These are phyloP conservation scores for Drosophila recens DNA, from an alignment of 2,888 invertebrate genomes.

Conservation along the genomic window DNA sequence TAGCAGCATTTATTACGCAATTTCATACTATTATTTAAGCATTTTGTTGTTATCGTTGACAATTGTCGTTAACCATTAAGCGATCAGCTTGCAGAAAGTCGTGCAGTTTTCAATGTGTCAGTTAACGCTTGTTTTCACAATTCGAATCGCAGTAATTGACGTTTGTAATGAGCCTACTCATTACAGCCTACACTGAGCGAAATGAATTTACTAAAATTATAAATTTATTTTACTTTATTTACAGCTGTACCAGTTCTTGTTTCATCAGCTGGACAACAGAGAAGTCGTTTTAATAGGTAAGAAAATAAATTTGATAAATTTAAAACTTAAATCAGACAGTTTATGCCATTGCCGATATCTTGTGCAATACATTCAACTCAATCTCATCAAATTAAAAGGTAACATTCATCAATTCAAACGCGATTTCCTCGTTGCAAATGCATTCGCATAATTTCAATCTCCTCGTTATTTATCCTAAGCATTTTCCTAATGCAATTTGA, in stretches of 20 bases:
- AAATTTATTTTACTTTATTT: slow-evolving; percentile 9
- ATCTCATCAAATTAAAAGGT: slow-evolving; percentile 13
- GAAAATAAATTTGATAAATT: not conserved
- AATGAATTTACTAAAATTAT: not conserved
- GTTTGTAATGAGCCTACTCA: slow-evolving; percentile 32
- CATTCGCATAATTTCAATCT: slow-evolving; percentile 32
- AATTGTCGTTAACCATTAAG: slow-evolving; percentile 57
- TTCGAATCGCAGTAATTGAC: slow-evolving; percentile 43
- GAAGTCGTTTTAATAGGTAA: slow-evolving; percentile 34
- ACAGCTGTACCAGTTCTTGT: slow-evolving; percentile 32
- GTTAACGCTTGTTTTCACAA: slow-evolving; percentile 37
- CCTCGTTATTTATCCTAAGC: slow-evolving; percentile 46
- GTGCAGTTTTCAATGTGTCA: slow-evolving; percentile 57
- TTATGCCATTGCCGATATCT: no score
- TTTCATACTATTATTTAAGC: slow-evolving; percentile 30
- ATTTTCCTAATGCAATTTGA: slow-evolving; percentile 36
- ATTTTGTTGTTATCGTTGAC: slow-evolving; percentile 16
- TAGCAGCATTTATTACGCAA: slow-evolving; percentile 39
- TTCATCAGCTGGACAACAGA: slow-evolving; percentile 6
- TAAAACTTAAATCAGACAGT: not conserved
- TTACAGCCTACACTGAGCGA: slow-evolving; percentile 19
- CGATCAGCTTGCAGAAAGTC: slow-evolving; percentile 55
- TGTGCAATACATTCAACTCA: not conserved
- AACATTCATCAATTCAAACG: slow-evolving; percentile 3
- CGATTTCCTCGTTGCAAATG: slow-evolving; percentile 10